phyloP scores from a whole-genome alignment of 1,140 invertebrate genomes.

The Drosophila azteca region DNA sequence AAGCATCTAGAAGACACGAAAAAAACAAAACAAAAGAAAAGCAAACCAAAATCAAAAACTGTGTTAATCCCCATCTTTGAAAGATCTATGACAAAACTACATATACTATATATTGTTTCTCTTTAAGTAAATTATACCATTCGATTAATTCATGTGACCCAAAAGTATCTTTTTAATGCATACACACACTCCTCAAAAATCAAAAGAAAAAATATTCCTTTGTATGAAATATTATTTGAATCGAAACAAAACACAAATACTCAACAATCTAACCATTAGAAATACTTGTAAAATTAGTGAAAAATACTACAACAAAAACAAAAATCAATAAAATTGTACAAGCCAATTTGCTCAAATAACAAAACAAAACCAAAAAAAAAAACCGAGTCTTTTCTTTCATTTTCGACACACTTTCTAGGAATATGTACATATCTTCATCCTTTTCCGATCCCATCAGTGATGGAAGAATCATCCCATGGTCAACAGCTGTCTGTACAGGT shows the following conservation, averaged over 20 bases:
- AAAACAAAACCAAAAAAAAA: constrained; percentile 43
- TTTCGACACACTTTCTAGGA: neutral
- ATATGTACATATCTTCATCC: too few species aligned
- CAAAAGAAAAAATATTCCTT: constrained; percentile 20
- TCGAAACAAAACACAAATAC: constrained; percentile 9
- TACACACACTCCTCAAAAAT: constrained; percentile 7
- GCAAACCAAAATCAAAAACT: constrained; percentile 47
- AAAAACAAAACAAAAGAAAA: constrained; percentile 36
- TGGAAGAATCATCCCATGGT: too few species aligned
- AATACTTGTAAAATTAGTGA: constrained; percentile 54
- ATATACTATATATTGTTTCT: constrained; percentile 17
- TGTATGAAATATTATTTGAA: constrained; percentile 25
- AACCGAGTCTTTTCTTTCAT: constrained; percentile 14
- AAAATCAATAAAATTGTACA: constrained; percentile 83
- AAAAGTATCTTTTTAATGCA: constrained; percentile 3
- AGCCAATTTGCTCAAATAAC: constrained; percentile 83
- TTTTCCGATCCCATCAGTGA: too few species aligned
- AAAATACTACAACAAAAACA: constrained; percentile 41
- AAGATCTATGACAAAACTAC: constrained; percentile 65
- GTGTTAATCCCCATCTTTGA: constrained; percentile 80
- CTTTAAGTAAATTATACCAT: constrained; percentile 34
- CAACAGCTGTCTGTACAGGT: too few species aligned
- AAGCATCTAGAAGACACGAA: constrained; percentile 22
- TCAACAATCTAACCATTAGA: constrained; percentile 61
- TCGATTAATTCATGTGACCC: constrained; percentile 1